Percentiles rank a stretch among this genome's conserved stretches.
Conservation (phyloP, 2,888 invertebrate genomes). For the Frankliniella intonsa region DNA sequence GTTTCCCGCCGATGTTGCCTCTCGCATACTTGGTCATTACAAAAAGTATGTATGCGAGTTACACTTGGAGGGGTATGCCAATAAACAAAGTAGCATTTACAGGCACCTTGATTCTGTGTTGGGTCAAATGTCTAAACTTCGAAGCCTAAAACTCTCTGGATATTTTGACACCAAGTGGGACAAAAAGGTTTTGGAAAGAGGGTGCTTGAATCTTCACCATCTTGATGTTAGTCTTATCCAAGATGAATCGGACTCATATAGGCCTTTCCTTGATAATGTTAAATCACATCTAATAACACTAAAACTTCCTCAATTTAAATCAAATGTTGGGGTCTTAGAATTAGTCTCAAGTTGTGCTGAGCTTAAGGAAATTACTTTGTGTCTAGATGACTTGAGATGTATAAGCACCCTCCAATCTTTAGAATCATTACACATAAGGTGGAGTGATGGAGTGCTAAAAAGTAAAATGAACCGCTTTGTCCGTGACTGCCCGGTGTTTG, state of each 20-base stretch:
- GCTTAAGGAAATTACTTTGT: background rate
- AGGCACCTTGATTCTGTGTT: background rate
- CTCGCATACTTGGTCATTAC: background rate
- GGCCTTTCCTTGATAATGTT: background rate
- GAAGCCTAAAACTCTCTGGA: background rate
- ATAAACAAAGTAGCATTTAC: background rate
- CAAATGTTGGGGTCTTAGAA: background rate
- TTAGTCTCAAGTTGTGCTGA: background rate
- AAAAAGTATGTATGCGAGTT: background rate
- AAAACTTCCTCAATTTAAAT: background rate
- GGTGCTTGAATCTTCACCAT: background rate
- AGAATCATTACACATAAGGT: background rate
- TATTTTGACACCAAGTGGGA: conserved; percentile 14
- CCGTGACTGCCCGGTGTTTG: background rate
- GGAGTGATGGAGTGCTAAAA: background rate
- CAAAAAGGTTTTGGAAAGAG: background rate
- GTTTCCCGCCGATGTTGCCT: background rate
- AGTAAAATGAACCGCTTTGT: background rate
- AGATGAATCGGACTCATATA: background rate
- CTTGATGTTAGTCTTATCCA: background rate
- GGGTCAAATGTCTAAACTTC: background rate
- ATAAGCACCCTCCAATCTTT: background rate
- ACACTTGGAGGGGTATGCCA: background rate
- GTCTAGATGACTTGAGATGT: background rate
- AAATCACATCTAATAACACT: background rate